A percentile compares a stretch with the other conserved stretches of the same genome.
These are phyloP conservation scores for Dermatemys mawii DNA, from an alignment of 2,113 vertebrate genomes.

Conservation along the genomic window DNA sequence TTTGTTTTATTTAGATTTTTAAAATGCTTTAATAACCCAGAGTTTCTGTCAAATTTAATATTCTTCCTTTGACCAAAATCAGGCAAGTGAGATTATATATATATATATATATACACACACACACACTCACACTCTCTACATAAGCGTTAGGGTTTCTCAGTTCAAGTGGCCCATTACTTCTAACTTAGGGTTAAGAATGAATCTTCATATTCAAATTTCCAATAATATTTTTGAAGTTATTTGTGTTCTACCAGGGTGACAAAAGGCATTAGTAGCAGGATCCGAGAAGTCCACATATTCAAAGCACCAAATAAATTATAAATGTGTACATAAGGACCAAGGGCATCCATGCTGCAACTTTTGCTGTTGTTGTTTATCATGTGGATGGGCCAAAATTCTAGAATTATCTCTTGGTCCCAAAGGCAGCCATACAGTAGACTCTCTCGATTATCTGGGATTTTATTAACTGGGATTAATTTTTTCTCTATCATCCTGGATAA, in stretches of 20 bases:
- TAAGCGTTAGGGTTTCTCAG: neutral
- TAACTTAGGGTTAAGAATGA: neutral
- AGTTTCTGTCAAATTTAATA: neutral
- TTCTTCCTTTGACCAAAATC: neutral
- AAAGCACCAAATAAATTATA: neutral
- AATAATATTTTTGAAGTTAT: neutral
- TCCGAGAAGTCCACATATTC: neutral
- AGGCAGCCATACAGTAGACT: too few relatives aligned
- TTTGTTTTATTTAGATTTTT: neutral
- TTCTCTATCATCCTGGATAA: too few relatives aligned
- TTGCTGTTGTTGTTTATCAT: neutral
- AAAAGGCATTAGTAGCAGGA: neutral
- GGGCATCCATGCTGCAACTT: neutral
- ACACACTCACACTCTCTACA: too few relatives aligned
- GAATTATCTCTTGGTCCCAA: too few relatives aligned
- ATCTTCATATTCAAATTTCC: neutral
- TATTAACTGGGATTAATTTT: too few relatives aligned
- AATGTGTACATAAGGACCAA: neutral
- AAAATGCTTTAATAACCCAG: neutral
- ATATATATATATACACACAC: too few relatives aligned
- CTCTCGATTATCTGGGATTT: too few relatives aligned
- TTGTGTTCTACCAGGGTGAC: neutral
- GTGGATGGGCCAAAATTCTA: neutral
- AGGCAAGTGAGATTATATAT: too few relatives aligned
- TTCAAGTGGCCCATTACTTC: neutral